Percentiles rank a stretch among this genome's conserved stretches.
Evolutionary conservation across 35 echinoderm and acorn worm species (phyloP).

Genomic region (Ptychodera flava): DNA sequence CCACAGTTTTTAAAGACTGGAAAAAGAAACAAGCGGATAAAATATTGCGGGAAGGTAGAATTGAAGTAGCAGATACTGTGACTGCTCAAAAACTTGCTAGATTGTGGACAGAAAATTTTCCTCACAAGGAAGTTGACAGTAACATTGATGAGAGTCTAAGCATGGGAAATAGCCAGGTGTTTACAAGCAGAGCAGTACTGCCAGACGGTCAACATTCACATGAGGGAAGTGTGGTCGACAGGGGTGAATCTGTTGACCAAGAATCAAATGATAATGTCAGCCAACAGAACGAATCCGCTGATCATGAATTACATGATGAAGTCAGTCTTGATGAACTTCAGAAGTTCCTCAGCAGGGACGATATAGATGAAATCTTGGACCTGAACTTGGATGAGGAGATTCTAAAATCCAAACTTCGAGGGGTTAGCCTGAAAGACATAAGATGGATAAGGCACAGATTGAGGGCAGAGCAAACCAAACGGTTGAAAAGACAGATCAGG

Average conservation of each 20-base stretch:
- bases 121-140: not conserved
- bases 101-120: not conserved
- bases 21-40: not conserved
- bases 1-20: not conserved
- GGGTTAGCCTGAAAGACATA: not conserved
- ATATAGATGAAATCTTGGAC: not conserved
- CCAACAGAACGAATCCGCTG: not conserved
- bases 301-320: not conserved
- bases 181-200: not conserved
- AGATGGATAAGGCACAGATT: not conserved
- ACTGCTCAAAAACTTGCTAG: not conserved
- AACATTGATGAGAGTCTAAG: not conserved
- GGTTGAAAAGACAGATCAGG: not conserved
- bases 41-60: not conserved
- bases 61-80: not conserved
- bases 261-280: not conserved
- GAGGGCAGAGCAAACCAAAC: not conserved
- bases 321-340: not conserved
- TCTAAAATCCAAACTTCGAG: not conserved
- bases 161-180: not conserved
- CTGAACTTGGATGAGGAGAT: not conserved
- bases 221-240: not conserved
- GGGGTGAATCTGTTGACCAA: not conserved
- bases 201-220: not conserved
- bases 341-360: not conserved